Conservation (phyloP, 2,888 invertebrate species). For the Cephus nigrinus region DNA sequence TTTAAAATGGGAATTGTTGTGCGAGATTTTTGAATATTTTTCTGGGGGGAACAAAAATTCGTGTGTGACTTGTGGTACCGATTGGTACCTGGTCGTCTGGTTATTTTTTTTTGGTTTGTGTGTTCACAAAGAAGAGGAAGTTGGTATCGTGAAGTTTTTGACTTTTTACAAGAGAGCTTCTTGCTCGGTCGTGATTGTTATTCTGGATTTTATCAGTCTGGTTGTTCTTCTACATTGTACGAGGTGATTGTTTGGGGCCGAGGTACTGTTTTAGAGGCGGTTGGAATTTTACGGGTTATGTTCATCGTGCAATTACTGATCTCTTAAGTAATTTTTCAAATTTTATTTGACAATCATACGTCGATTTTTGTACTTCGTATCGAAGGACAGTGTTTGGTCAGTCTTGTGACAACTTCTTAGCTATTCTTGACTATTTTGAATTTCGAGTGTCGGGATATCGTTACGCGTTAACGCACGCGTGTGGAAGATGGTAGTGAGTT, state of each 20-base stretch:
- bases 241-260: not conserved
- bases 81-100: not conserved
- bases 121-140: not conserved
- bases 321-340: not conserved
- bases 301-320: not conserved
- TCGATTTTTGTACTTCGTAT: not conserved
- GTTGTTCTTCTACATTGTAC: not conserved
- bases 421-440: not conserved
- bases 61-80: not conserved
- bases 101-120: not conserved
- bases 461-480: conserved; percentile 14
- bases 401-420: not conserved
- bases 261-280: not conserved
- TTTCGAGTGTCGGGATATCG: not conserved
- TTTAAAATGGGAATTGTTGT: not conserved
- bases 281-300: not conserved
- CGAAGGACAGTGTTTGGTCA: conserved; percentile 15
- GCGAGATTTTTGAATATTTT: not conserved
- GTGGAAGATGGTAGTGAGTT: conserved; percentile 54
- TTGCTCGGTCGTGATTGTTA: not conserved
- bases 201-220: not conserved
- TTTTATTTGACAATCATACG: not conserved
- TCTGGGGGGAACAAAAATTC: not conserved
- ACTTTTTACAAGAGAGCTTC: not conserved
- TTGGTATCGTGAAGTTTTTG: not conserved